phyloP scores from a whole-genome alignment of 2,797 vertebrate species.

The Hirundo rustica region DNA sequence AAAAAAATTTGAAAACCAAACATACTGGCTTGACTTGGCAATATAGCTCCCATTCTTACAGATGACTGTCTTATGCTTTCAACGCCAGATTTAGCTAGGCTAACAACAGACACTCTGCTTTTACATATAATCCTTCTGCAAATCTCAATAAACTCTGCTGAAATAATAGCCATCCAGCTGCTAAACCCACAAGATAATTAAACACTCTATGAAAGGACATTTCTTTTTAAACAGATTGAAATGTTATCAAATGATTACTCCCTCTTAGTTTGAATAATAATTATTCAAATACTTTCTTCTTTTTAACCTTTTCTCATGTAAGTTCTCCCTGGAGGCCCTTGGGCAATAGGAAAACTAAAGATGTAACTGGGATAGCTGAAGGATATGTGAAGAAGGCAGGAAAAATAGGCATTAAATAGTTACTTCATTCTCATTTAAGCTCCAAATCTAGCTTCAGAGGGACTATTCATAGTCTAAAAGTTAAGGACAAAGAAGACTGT shows the following conservation, averaged over 20 bases:
- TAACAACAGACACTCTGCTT: slow-evolving; percentile 41
- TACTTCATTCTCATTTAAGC: background rate
- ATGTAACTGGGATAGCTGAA: background rate
- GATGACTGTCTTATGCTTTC: background rate
- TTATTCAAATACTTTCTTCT: slow-evolving; percentile 11
- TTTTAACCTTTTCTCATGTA: slow-evolving; percentile 28
- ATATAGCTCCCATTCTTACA: background rate
- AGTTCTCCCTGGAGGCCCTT: background rate
- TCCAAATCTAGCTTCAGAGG: background rate
- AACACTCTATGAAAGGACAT: slow-evolving; percentile 26
- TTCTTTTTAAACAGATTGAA: slow-evolving; percentile 29
- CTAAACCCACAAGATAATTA: slow-evolving; percentile 68
- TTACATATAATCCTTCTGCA: slow-evolving; percentile 62
- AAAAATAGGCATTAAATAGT: background rate
- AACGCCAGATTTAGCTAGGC: background rate
- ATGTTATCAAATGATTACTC: slow-evolving; percentile 41
- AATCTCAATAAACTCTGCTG: slow-evolving; percentile 60
- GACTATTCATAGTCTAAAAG: background rate
- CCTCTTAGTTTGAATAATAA: slow-evolving; percentile 27
- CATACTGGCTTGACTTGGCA: background rate
- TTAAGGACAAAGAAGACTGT: background rate
- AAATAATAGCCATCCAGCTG: slow-evolving; percentile 49
- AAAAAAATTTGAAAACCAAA: background rate
- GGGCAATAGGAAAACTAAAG: background rate
- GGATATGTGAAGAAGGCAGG: background rate